Percentiles rank a stretch among this genome's conserved stretches.
These are phyloP conservation scores for Semnornis frantzii DNA, from an alignment of 2,113 vertebrate genomes.

Conservation along the genomic window DNA sequence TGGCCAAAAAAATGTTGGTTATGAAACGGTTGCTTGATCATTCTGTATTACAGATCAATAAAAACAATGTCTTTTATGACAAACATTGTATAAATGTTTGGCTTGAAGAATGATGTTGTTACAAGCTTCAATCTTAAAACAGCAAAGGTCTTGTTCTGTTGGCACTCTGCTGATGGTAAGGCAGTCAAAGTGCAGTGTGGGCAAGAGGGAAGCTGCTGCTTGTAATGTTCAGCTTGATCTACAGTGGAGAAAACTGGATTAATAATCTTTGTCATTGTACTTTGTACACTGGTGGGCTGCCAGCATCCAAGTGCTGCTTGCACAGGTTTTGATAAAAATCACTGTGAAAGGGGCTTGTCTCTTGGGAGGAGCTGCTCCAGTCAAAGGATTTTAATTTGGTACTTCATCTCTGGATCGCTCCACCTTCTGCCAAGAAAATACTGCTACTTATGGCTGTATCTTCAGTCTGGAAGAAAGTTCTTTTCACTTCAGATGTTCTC, in stretches of 20 bases:
- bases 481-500: not conserved
- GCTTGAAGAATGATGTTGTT: not conserved
- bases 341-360: not conserved
- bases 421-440: not conserved
- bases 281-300: constrained; percentile 50
- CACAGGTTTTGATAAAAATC: not conserved
- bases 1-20: not conserved
- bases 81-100: not conserved
- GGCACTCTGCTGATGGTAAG: not conserved
- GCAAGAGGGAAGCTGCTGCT: not conserved
- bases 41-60: constrained; percentile 53
- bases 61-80: not conserved
- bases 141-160: not conserved
- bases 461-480: not conserved
- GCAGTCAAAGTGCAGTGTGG: not conserved
- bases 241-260: constrained; percentile 33
- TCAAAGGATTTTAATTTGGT: not conserved
- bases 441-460: not conserved
- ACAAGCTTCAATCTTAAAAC: not conserved
- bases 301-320: constrained; percentile 33
- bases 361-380: not conserved
- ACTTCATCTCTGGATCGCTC: not conserved
- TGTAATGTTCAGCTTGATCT: not conserved
- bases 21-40: constrained; percentile 16
- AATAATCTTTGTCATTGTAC: not conserved